Evolutionary conservation across 30 jellyfish, hydroid and myxozoan species (phyloP).

Genomic region (Aurelia coerulea): DNA sequence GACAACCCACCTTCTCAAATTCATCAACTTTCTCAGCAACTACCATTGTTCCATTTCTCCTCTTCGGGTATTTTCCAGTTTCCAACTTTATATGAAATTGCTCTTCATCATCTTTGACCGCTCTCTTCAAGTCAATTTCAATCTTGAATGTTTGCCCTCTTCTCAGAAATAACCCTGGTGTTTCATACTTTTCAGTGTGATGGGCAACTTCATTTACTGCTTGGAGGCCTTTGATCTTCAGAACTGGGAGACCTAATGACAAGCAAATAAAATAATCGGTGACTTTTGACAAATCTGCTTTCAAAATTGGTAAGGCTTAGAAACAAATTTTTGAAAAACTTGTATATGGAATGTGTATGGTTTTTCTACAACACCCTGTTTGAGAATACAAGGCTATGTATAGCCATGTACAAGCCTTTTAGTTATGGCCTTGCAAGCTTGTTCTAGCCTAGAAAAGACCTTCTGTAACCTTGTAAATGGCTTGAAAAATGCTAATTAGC

Average conservation of each 20-base stretch:
- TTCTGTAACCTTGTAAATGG: too few relatives aligned
- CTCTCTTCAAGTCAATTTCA: conserved; percentile 34
- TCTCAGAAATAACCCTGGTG: conserved; percentile 65
- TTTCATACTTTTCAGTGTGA: conserved; percentile 65
- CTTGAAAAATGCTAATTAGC: too few relatives aligned
- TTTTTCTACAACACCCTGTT: too few relatives aligned
- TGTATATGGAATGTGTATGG: too few relatives aligned
- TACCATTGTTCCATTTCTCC: conserved; percentile 63
- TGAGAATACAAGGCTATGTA: too few relatives aligned
- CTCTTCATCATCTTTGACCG: conserved; percentile 41
- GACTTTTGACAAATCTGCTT: too few relatives aligned
- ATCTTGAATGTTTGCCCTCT: conserved; percentile 74
- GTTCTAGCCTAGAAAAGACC: too few relatives aligned
- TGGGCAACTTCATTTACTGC: conserved; percentile 55
- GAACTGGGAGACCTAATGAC: conserved; percentile 41
- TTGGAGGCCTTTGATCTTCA: conserved; percentile 40
- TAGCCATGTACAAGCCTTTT: too few relatives aligned
- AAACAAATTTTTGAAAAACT: too few relatives aligned
- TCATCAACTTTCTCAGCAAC: conserved; percentile 36
- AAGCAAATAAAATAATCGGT: background rate
- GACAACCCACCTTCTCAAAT: conserved; percentile 42
- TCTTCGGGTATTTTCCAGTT: conserved; percentile 73
- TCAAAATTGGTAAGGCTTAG: too few relatives aligned
- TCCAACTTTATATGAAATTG: conserved; percentile 39
- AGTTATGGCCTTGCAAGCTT: too few relatives aligned